Conservation (phyloP, 2,797 vertebrate genomes). For the Chanos chanos region DNA sequence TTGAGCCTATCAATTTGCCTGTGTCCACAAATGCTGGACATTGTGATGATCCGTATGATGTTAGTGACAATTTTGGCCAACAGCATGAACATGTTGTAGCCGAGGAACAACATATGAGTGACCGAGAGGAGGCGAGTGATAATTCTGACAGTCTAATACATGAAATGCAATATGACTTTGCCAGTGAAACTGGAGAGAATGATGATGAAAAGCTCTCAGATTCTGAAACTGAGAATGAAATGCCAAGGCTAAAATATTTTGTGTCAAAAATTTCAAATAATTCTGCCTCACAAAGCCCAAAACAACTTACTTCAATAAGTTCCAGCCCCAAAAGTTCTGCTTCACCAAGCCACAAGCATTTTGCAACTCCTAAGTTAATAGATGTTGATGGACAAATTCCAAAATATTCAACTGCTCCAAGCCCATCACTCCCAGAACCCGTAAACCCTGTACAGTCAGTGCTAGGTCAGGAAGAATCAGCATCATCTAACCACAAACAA, state of each 20-base stretch:
- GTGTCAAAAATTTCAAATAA: background rate
- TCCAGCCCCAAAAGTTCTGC: too few species aligned
- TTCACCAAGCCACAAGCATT: too few species aligned
- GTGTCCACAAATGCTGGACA: slow-evolving; percentile 56
- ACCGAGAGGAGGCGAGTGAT: slow-evolving; percentile 50
- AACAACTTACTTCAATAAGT: too few species aligned
- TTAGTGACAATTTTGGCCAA: slow-evolving; percentile 28
- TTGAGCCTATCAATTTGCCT: slow-evolving; percentile 43
- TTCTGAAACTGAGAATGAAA: slow-evolving; percentile 5
- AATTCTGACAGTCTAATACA: slow-evolving; percentile 60
- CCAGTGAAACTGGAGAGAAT: slow-evolving; percentile 31
- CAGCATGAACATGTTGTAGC: slow-evolving; percentile 29
- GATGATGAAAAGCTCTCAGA: background rate
- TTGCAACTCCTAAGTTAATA: too few species aligned
- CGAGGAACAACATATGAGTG: slow-evolving; percentile 12
- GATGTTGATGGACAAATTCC: too few species aligned
- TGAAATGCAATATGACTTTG: slow-evolving; percentile 54
- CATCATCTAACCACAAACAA: too few species aligned
- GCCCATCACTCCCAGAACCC: too few species aligned
- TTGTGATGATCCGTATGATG: slow-evolving; percentile 30
- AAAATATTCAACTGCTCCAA: too few species aligned
- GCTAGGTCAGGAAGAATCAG: too few species aligned
- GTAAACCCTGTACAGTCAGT: too few species aligned
- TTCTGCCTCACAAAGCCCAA: background rate
- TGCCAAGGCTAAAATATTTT: slow-evolving; percentile 35